Evolutionary conservation across 2,888 invertebrate genomes (phyloP).

Genomic region (Brachyopa scutellaris): DNA sequence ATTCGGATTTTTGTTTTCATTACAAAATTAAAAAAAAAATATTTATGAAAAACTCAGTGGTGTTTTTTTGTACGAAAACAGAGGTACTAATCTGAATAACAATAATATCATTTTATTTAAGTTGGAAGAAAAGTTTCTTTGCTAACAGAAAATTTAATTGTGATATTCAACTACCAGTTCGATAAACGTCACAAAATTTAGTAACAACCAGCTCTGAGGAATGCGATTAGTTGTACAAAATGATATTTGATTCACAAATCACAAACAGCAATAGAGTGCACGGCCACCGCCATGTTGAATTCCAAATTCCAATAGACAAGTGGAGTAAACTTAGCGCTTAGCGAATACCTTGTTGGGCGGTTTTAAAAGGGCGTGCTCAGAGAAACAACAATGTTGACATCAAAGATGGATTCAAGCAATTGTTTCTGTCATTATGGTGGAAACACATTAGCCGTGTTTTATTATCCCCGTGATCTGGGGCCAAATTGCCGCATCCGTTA

Average conservation of each 20-base stretch:
- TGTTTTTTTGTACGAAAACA: constrained; percentile 7
- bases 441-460: too few relatives aligned
- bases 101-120: constrained; percentile 4
- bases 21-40: not conserved
- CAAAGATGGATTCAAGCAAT: too few relatives aligned
- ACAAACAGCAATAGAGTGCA: constrained; percentile 45
- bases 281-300: constrained; percentile 52
- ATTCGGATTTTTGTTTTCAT: not conserved
- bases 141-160: constrained; percentile 1
- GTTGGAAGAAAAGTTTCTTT: not conserved
- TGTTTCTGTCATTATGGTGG: too few relatives aligned
- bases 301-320: constrained; percentile 55
- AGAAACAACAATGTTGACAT: too few relatives aligned
- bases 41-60: not conserved
- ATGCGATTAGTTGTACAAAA: constrained; percentile 65
- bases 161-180: constrained; percentile 22
- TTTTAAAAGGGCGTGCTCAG: too few relatives aligned
- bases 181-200: constrained; percentile 60
- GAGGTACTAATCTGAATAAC: not conserved
- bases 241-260: constrained; percentile 34
- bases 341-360: too few relatives aligned
- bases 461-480: too few relatives aligned
- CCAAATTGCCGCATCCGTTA: too few relatives aligned
- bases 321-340: not conserved
- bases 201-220: constrained; percentile 54